These are phyloP conservation scores for Eupithecia subfuscata DNA, from an alignment of 2,888 invertebrate species.

Conservation along the genomic window DNA sequence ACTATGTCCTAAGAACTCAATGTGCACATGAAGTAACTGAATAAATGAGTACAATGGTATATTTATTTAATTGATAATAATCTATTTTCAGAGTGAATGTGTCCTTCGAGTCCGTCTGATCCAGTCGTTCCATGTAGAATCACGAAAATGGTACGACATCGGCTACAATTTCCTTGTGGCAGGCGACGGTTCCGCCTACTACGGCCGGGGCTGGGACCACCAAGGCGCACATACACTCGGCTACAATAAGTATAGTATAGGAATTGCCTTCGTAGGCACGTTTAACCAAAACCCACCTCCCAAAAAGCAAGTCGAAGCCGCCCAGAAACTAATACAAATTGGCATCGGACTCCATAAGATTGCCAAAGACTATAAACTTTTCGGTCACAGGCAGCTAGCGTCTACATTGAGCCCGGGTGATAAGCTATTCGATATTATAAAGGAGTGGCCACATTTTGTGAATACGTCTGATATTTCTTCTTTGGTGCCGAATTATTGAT, in stretches of 20 bases:
- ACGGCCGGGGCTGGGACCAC: constrained; percentile 89
- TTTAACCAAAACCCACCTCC: constrained; percentile 83
- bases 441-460: constrained; percentile 88
- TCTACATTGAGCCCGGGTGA: constrained; percentile 88
- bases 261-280: constrained; percentile 89
- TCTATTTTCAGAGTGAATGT: constrained; percentile 79
- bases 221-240: constrained; percentile 88
- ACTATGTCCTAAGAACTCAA: background rate
- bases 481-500: constrained; percentile 61
- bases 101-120: constrained; percentile 84
- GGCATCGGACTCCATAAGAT: constrained; percentile 87
- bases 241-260: constrained; percentile 87
- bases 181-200: constrained; percentile 90
- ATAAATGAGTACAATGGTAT: background rate
- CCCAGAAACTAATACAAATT: constrained; percentile 83
- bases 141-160: constrained; percentile 86
- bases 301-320: constrained; percentile 83
- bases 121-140: constrained; percentile 88
- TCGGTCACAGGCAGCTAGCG: constrained; percentile 87
- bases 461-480: constrained; percentile 53
- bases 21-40: background rate
- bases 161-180: constrained; percentile 91
- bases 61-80: background rate
- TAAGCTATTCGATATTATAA: constrained; percentile 85
- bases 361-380: constrained; percentile 85